phyloP scores from a whole-genome alignment of 2,113 vertebrate genomes.

The Oreochromis niloticus region DNA sequence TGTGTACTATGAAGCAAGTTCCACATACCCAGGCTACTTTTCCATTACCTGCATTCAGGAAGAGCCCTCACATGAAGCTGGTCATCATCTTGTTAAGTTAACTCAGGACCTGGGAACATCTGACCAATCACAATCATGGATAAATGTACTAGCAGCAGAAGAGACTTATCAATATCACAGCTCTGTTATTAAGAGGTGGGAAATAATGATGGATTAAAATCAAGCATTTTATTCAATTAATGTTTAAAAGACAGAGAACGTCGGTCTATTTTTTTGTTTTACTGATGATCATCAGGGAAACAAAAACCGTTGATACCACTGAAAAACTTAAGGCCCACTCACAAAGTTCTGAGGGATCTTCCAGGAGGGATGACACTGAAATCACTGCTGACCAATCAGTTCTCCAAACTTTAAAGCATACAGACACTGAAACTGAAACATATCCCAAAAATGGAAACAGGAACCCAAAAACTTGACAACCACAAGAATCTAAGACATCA shows the following conservation, averaged over 20 bases:
- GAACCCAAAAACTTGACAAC: fast-evolving
- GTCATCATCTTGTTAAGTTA: not conserved
- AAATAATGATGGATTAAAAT: not conserved
- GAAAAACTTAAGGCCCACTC: not conserved
- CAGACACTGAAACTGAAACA: not conserved
- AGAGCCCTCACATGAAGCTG: not conserved
- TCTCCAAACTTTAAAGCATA: not conserved
- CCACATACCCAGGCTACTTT: not conserved
- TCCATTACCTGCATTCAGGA: not conserved
- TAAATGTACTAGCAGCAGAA: not conserved
- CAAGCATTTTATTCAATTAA: not conserved
- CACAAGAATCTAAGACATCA: not conserved
- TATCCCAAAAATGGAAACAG: not conserved
- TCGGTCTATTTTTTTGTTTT: fast-evolving
- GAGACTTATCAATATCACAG: not conserved
- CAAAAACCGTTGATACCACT: not conserved
- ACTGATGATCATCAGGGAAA: not conserved
- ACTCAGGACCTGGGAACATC: not conserved
- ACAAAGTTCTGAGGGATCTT: not conserved
- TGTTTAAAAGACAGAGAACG: not conserved
- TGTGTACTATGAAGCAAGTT: not conserved
- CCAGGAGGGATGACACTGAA: not conserved
- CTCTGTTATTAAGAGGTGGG: not conserved
- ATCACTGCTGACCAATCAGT: too few species aligned
- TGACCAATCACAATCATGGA: not conserved